Conservation (phyloP, 2,888 invertebrate genomes). For the Sisyra terminalis region DNA sequence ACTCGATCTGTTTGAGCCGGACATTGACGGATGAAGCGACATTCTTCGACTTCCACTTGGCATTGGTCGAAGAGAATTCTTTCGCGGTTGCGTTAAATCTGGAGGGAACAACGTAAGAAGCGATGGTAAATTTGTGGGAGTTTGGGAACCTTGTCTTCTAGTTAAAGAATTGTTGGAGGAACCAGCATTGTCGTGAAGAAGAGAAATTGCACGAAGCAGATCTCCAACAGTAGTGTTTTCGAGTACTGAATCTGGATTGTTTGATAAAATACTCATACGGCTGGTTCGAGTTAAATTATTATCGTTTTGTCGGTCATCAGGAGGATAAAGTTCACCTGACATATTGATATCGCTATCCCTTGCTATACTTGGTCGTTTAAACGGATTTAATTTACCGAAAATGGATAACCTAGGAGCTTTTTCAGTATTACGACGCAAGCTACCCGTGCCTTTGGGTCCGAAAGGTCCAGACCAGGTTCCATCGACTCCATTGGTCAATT, state of each 20-base stretch:
- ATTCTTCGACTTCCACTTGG: conserved; percentile 12
- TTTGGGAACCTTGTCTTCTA: conserved; percentile 33
- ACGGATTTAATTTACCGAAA: not conserved
- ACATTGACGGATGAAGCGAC: conserved; percentile 18
- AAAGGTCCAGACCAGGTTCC: conserved; percentile 55
- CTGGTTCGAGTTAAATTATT: conserved; percentile 8
- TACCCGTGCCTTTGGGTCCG: conserved; percentile 39
- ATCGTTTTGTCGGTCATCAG: conserved; percentile 10
- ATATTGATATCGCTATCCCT: not conserved
- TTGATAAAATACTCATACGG: too few species aligned
- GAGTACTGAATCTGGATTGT: conserved; percentile 31
- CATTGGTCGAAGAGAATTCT: conserved; percentile 22
- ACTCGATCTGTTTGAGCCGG: conserved; percentile 1
- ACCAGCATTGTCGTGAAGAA: conserved; percentile 33
- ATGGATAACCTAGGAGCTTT: not conserved
- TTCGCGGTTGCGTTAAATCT: conserved; percentile 13
- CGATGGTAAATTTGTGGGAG: conserved; percentile 30
- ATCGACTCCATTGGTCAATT: conserved; percentile 25
- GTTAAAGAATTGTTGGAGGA: conserved; percentile 22
- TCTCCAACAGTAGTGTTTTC: conserved; percentile 75
- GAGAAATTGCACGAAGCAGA: conserved; percentile 57
- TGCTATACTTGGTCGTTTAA: not conserved
- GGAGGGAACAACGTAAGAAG: conserved; percentile 30
- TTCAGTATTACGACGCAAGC: conserved; percentile 18
- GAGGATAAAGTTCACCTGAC: conserved; percentile 9